phyloP scores from a whole-genome alignment of 2,113 vertebrate genomes.

The Aegithalos caudatus region DNA sequence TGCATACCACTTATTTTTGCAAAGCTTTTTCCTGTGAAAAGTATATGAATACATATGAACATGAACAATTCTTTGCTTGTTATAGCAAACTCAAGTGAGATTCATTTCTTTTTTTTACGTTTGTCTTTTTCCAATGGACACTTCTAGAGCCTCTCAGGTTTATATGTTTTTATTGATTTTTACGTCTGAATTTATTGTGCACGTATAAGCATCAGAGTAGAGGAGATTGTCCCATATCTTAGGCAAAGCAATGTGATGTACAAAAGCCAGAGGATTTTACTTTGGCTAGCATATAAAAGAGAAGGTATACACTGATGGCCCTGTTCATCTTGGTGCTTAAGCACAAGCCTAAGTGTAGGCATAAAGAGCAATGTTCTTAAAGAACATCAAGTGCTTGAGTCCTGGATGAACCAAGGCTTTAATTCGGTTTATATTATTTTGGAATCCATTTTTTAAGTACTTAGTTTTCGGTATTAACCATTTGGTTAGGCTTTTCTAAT shows the following conservation, averaged over 20 bases:
- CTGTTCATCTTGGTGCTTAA: background rate
- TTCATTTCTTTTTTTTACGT: slow-evolving; percentile 48
- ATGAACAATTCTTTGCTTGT: slow-evolving; percentile 2
- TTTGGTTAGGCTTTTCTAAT: slow-evolving; percentile 19
- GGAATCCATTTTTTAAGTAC: background rate
- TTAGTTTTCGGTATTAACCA: slow-evolving; percentile 3
- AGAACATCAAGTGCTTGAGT: background rate
- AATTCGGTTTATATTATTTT: background rate
- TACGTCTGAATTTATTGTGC: slow-evolving; percentile 65
- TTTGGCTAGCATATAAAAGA: background rate
- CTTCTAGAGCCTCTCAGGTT: slow-evolving; percentile 53
- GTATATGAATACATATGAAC: background rate
- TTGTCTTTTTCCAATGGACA: slow-evolving; percentile 59
- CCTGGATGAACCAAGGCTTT: background rate
- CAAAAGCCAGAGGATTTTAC: background rate
- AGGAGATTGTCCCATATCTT: slow-evolving; percentile 45
- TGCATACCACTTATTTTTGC: background rate
- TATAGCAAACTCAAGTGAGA: background rate
- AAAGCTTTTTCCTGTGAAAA: background rate
- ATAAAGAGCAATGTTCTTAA: background rate
- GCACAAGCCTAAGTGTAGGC: background rate
- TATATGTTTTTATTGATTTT: slow-evolving; percentile 76
- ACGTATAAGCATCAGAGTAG: slow-evolving; percentile 46
- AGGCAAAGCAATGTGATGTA: slow-evolving; percentile 44
- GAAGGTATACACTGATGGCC: background rate